Conservation (phyloP, 2,113 vertebrate species). For the Meleagris gallopavo region DNA sequence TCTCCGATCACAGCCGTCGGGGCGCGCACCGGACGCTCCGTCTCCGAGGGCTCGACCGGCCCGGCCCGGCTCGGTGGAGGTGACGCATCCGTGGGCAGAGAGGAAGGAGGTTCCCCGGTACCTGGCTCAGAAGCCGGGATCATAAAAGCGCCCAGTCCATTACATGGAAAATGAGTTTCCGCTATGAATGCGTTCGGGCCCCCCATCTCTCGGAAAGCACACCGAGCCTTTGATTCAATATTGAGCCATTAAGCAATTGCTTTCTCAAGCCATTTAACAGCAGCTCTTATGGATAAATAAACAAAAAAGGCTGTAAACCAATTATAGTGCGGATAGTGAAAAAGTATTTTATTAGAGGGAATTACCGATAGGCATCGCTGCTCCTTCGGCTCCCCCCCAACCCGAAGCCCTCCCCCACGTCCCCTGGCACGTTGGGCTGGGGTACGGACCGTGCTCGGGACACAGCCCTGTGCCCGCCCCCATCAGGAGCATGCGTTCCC, state of each 20-base stretch:
- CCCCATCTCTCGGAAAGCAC: constrained; percentile 25
- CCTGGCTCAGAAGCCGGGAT: background rate
- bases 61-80: rapidly evolving
- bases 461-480: rapidly evolving
- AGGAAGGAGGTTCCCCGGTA: background rate
- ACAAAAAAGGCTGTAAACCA: constrained; percentile 90
- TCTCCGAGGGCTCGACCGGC: background rate
- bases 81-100: background rate
- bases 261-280: constrained; percentile 91
- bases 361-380: constrained; percentile 69
- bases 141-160: constrained; percentile 69
- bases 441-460: background rate
- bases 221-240: constrained; percentile 77
- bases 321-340: constrained; percentile 88
- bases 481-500: rapidly evolving
- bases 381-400: background rate
- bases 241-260: constrained; percentile 89
- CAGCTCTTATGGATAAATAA: constrained; percentile 89
- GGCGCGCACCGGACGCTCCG: background rate
- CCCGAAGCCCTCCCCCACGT: background rate
- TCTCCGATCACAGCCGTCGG: background rate
- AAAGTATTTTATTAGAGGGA: constrained; percentile 90
- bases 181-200: constrained; percentile 30
- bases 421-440: background rate
- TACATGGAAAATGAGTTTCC: constrained; percentile 70